phyloP scores from a whole-genome alignment of 2,113 vertebrate species.

The Lepisosteus oculatus region DNA sequence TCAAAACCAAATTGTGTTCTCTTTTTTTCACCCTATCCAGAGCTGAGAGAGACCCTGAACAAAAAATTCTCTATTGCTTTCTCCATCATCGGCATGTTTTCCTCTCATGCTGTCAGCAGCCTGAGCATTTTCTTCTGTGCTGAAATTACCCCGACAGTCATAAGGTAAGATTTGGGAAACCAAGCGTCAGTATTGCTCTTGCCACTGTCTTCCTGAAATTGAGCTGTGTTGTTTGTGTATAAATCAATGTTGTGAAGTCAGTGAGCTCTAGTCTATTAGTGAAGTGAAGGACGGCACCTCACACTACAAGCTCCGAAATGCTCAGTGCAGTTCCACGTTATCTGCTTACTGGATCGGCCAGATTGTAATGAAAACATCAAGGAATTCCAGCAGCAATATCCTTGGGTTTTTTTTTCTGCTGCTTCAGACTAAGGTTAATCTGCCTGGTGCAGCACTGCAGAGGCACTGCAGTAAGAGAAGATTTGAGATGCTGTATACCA shows the following conservation, averaged over 20 bases:
- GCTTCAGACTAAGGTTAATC: neutral
- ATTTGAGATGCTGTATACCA: neutral
- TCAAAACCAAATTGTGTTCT: slow-evolving; percentile 11
- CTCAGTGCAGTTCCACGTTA: neutral
- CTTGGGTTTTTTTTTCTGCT: neutral
- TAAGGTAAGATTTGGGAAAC: slow-evolving; percentile 71
- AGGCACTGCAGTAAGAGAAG: neutral
- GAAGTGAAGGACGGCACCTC: too few relatives aligned
- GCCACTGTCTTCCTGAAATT: too few relatives aligned
- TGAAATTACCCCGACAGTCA: slow-evolving; percentile 95
- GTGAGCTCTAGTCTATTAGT: too few relatives aligned
- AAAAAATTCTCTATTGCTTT: slow-evolving; percentile 90
- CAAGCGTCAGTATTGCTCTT: neutral
- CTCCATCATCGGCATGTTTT: slow-evolving; percentile 97
- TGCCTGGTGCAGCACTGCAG: neutral
- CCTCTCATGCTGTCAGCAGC: slow-evolving; percentile 89
- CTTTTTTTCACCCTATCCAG: slow-evolving; percentile 53
- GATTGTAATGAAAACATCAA: neutral
- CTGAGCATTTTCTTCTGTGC: slow-evolving; percentile 97
- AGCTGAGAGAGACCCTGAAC: slow-evolving; percentile 87
- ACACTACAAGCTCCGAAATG: too few relatives aligned
- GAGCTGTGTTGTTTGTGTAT: too few relatives aligned
- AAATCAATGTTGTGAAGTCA: too few relatives aligned
- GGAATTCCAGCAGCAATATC: neutral
- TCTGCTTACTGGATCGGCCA: neutral